Evolutionary conservation across 2,888 invertebrate genomes (phyloP).

Genomic region (Chrysolina oricalcia): DNA sequence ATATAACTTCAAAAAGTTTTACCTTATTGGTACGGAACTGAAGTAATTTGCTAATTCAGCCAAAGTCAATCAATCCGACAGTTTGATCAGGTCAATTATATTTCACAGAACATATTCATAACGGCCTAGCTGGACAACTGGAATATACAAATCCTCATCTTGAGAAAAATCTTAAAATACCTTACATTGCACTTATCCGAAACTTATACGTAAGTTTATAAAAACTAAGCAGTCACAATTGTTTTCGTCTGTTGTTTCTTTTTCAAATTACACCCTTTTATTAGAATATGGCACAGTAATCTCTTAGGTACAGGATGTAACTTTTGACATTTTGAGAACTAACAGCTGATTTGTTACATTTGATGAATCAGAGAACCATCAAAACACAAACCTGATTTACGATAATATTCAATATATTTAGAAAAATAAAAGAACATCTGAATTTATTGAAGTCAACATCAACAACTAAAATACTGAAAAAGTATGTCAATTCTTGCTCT

Average conservation of each 20-base stretch:
- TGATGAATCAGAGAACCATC: constrained; percentile 35
- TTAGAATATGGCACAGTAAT: constrained; percentile 66
- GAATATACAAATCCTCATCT: constrained; percentile 10
- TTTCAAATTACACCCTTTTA: constrained; percentile 53
- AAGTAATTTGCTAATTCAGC: too few relatives aligned
- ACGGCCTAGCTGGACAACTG: not conserved
- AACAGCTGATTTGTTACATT: constrained; percentile 42
- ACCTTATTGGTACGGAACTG: too few relatives aligned
- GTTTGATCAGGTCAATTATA: too few relatives aligned
- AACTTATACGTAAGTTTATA: constrained; percentile 64
- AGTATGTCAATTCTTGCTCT: not conserved
- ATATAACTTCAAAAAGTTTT: too few relatives aligned
- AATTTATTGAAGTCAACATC: not conserved
- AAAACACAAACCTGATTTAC: constrained; percentile 16
- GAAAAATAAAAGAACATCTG: too few relatives aligned
- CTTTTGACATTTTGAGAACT: constrained; percentile 38
- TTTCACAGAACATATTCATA: not conserved
- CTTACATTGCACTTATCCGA: constrained; percentile 72
- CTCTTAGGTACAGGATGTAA: constrained; percentile 56
- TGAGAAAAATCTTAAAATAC: constrained; percentile 41
- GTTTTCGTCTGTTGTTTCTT: constrained; percentile 51
- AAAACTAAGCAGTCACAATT: constrained; percentile 69
- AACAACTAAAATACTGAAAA: not conserved
- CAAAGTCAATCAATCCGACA: too few relatives aligned
- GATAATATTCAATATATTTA: too few relatives aligned